These are phyloP conservation scores for Lethocerus indicus DNA, from an alignment of 1,140 invertebrate genomes.

Conservation along the genomic window DNA sequence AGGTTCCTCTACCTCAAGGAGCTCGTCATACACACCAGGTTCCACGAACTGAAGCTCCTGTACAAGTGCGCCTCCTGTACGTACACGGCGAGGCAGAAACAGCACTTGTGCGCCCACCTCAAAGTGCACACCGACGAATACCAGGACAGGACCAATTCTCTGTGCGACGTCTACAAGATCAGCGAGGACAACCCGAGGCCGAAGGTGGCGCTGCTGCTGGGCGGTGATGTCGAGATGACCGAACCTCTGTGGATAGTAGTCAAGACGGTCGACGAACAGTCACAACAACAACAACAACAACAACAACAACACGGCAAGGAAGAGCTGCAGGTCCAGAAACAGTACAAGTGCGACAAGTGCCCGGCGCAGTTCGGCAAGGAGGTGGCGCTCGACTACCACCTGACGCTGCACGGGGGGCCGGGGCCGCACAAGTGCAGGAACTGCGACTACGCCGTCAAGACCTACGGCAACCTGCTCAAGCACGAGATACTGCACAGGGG, in stretches of 20 bases:
- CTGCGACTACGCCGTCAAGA: conserved; percentile 69
- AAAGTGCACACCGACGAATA: conserved; percentile 68
- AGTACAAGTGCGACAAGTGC: conserved; percentile 41
- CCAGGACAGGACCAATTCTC: conserved; percentile 52
- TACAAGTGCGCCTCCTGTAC: conserved; percentile 58
- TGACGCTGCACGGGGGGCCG: conserved; percentile 46
- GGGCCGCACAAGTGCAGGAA: conserved; percentile 56
- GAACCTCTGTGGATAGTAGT: conserved; percentile 28
- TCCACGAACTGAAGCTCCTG: conserved; percentile 41
- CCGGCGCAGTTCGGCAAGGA: conserved; percentile 50
- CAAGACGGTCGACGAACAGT: conserved; percentile 2
- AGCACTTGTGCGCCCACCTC: conserved; percentile 50
- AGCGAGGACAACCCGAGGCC: conserved; percentile 43
- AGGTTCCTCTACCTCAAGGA: conserved; percentile 47
- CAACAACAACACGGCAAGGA: conserved; percentile 2
- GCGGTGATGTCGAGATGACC: conserved; percentile 17
- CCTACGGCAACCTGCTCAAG: conserved; percentile 53
- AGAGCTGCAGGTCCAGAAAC: conserved; percentile 14
- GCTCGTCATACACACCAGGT: conserved; percentile 43
- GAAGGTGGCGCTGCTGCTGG: conserved; percentile 30
- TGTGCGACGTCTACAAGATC: conserved; percentile 44
- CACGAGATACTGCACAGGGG: conserved; percentile 44
- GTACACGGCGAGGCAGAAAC: conserved; percentile 52
- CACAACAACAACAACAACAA: not conserved
- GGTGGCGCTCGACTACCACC: conserved; percentile 52